Conservation (phyloP, 1,140 invertebrate genomes). For the Melipona quadrifasciata region DNA sequence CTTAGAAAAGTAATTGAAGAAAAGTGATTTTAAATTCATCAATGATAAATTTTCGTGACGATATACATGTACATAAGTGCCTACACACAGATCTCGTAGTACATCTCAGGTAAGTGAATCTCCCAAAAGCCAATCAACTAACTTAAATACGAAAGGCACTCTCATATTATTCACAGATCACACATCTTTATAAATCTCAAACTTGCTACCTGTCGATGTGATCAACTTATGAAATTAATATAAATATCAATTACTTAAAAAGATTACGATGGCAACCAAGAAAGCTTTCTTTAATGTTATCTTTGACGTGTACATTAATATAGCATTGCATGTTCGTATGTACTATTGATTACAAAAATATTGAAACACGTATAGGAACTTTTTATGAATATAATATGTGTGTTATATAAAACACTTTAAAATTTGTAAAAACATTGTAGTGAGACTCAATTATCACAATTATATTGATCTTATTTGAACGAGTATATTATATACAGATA, state of each 20-base stretch:
- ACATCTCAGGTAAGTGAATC: conserved; percentile 1
- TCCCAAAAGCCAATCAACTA: conserved; percentile 11
- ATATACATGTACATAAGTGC: background rate
- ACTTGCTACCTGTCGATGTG: background rate
- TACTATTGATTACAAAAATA: too few species aligned
- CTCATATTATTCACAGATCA: conserved; percentile 12
- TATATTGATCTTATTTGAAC: too few species aligned
- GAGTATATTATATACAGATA: too few species aligned
- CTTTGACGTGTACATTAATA: background rate
- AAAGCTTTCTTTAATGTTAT: background rate
- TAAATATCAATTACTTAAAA: background rate
- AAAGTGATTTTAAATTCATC: background rate
- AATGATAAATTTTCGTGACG: background rate
- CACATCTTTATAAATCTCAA: conserved; percentile 7
- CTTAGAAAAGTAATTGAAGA: background rate
- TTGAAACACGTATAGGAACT: too few species aligned
- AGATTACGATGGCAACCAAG: background rate
- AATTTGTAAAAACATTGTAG: too few species aligned
- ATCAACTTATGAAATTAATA: background rate
- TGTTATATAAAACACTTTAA: too few species aligned
- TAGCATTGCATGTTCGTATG: background rate
- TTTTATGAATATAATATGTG: too few species aligned
- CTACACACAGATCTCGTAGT: background rate
- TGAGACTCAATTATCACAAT: too few species aligned
- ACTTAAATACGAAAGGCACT: conserved; percentile 5